Evolutionary conservation across 2,113 vertebrate species (phyloP).

Genomic region (Petaurus breviceps): DNA sequence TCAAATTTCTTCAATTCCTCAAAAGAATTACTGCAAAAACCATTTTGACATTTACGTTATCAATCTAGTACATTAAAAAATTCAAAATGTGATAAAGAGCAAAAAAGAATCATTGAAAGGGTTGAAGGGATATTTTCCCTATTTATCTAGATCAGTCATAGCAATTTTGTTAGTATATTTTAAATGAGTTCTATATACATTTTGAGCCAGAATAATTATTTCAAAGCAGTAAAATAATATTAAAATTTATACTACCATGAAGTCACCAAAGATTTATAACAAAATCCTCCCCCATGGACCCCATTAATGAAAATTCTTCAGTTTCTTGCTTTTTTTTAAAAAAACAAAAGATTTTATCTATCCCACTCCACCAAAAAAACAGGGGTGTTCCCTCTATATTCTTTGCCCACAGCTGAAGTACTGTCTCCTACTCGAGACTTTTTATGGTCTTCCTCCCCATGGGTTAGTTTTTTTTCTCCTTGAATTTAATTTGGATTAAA

Average conservation of each 20-base stretch:
- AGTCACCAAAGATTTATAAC: conserved; percentile 50
- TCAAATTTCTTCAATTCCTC: conserved; percentile 28
- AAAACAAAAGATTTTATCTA: conserved; percentile 15
- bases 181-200: conserved; percentile 41
- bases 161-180: conserved; percentile 53
- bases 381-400: conserved; percentile 18
- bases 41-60: conserved; percentile 63
- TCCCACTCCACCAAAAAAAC: not conserved
- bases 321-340: conserved; percentile 6
- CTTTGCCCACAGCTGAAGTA: not conserved
- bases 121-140: conserved; percentile 44
- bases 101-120: conserved; percentile 59
- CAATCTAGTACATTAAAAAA: conserved; percentile 22
- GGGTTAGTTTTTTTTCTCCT: not conserved
- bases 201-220: conserved; percentile 47
- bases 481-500: not conserved
- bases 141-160: conserved; percentile 54
- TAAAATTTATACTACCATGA: conserved; percentile 53
- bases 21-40: conserved; percentile 66
- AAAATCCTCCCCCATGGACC: conserved; percentile 38
- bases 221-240: conserved; percentile 55
- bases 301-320: conserved; percentile 46
- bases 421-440: not conserved
- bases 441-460: not conserved
- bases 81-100: conserved; percentile 31